These are phyloP conservation scores for Erinaceus europaeus DNA, from an alignment of 2,113 vertebrate genomes.

Conservation along the genomic window DNA sequence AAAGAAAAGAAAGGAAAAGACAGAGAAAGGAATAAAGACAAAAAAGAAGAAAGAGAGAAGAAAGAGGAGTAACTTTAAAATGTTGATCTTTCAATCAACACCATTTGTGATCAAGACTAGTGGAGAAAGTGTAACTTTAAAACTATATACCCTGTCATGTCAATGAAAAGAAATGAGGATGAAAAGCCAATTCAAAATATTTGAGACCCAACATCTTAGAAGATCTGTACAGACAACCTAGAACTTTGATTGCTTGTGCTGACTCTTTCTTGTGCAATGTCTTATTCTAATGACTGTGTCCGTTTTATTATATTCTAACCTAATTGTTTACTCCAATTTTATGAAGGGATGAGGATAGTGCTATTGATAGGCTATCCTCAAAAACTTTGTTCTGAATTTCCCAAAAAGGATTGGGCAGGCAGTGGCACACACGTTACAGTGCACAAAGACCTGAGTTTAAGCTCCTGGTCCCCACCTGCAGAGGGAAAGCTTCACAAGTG, in stretches of 20 bases:
- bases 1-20: too few species aligned
- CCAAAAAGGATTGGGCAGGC: too few species aligned
- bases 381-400: neutral
- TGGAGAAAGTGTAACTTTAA: neutral
- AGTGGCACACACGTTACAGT: too few species aligned
- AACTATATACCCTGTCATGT: neutral
- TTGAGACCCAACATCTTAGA: too few species aligned
- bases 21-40: too few species aligned
- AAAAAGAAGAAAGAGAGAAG: too few species aligned
- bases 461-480: too few species aligned
- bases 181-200: neutral
- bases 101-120: neutral
- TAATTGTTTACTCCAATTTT: neutral
- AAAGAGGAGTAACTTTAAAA: neutral
- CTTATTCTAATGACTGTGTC: neutral
- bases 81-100: neutral
- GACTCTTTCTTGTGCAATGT: neutral
- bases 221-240: neutral
- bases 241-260: neutral
- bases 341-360: neutral
- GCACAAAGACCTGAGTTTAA: too few species aligned
- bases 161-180: neutral
- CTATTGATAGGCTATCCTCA: neutral
- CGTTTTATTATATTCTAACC: neutral
- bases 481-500: too few species aligned